Base-by-base conservation (phyloP, 2,797 vertebrate genomes). In the Dendrocincla tyrannina region DNA sequence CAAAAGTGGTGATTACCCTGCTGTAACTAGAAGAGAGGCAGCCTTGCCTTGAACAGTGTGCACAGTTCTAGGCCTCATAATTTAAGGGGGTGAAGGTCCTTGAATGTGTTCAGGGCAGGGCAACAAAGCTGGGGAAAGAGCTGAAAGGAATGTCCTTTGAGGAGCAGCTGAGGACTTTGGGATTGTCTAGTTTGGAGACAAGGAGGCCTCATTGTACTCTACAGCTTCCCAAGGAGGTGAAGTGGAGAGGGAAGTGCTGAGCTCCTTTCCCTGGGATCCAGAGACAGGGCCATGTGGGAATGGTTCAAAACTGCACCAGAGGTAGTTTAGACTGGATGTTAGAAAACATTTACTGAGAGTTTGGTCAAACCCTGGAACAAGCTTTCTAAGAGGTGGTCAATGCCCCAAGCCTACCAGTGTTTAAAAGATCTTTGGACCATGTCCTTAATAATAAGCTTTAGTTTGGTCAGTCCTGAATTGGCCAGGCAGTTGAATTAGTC, bases 231-330 rank as follows among this genome's bases (percentile, higher is more conserved):
- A 17, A 77, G 28, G 24, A 81, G 1, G 4, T 7, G 2, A 55
- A 17, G 6, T 3, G 2, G 47, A 39, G 17, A 32, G 5, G 13
- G 7, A 46, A 10, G 6, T 49, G 37, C 33, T 41, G 47, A 44
- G 5, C 8, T 4, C 33, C 56, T 47, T 25, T 85, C 12, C 13
- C 6, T 58, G 19, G 12, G 3, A 68, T 63, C 7, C 55, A 56
- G 33, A n/a, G 37, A 41, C 5, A 49, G 35, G 13, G 66, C 13
- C 2, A 2, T 0, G 0, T 19, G 16, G 23, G 13, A 82, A 68
- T 5, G 13, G 59, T 13, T 85, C 46, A 76, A 68, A 82, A 60
- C 11, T 75, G 42, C 3, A 8, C 37, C 60, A 47, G 8, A 11
- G 8, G 3, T 78, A 30, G 16, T 41, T 75, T 69, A 62, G 56